A percentile compares a stretch with the other conserved stretches of the same genome.
These are phyloP conservation scores for Eurystomus glaucurus DNA, from an alignment of 2,797 vertebrate species.

Conservation along the genomic window DNA sequence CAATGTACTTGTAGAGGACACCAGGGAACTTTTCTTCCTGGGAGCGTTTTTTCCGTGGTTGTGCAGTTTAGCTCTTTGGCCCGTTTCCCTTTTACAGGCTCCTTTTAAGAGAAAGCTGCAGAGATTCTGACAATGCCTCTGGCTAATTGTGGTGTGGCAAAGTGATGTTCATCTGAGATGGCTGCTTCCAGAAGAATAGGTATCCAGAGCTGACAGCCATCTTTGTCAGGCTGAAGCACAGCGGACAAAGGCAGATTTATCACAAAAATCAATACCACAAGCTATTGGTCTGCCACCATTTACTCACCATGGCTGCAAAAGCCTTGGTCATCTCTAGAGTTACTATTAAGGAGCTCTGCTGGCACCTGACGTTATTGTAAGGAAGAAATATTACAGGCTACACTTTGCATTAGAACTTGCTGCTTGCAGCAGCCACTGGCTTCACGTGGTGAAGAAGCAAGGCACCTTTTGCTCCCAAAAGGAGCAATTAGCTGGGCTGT, in stretches of 20 bases:
- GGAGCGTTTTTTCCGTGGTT: neutral
- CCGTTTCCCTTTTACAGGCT: neutral
- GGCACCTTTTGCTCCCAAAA: neutral
- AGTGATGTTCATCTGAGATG: neutral
- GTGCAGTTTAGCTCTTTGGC: neutral
- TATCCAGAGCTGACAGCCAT: neutral
- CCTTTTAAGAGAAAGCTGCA: neutral
- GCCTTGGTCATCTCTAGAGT: neutral
- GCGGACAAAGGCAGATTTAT: neutral
- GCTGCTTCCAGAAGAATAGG: neutral
- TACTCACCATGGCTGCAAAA: neutral
- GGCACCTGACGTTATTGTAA: neutral
- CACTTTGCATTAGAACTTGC: neutral
- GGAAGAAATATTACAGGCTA: neutral
- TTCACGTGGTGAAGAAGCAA: neutral
- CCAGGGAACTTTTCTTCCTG: neutral
- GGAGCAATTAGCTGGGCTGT: neutral
- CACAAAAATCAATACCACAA: neutral
- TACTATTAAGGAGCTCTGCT: neutral
- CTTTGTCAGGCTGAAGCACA: neutral
- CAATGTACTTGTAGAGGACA: neutral
- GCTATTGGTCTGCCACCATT: neutral
- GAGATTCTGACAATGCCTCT: neutral
- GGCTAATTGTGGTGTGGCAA: neutral
- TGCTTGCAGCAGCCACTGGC: neutral